These are phyloP conservation scores for Polietes domitor DNA, from an alignment of 2,888 invertebrate genomes.

Conservation along the genomic window DNA sequence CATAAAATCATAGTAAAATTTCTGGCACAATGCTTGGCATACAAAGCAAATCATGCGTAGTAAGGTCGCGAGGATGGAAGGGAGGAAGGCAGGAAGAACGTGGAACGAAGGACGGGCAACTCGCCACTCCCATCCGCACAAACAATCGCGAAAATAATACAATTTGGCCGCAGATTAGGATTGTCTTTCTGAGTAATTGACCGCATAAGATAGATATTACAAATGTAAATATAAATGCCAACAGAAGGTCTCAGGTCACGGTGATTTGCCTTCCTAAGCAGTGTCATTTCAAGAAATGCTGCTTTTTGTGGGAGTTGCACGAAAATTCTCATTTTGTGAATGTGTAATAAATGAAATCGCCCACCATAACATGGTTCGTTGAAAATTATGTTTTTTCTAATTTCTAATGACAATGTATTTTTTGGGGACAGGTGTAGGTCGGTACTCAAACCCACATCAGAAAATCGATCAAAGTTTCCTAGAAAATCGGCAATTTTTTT, in stretches of 20 bases:
- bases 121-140: neutral
- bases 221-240: neutral
- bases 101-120: neutral
- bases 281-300: neutral
- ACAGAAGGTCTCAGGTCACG: neutral
- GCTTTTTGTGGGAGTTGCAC: neutral
- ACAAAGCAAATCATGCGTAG: neutral
- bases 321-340: neutral
- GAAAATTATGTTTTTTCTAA: too few relatives aligned
- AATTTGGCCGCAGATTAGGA: neutral
- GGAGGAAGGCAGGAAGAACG: too few relatives aligned
- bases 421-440: too few relatives aligned
- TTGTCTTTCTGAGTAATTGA: neutral
- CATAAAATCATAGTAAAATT: constrained; percentile 9
- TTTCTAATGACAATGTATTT: too few relatives aligned
- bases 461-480: too few relatives aligned
- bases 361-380: neutral
- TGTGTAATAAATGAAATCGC: neutral
- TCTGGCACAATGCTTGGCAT: neutral
- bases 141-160: neutral
- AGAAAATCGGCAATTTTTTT: too few relatives aligned
- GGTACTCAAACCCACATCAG: too few relatives aligned
- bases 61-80: too few relatives aligned
- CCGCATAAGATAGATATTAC: neutral
- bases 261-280: neutral